Percentiles rank a stretch among this genome's conserved stretches.
These are phyloP conservation scores for Lophius americanus DNA, from an alignment of 2,797 vertebrate species.

Conservation along the genomic window DNA sequence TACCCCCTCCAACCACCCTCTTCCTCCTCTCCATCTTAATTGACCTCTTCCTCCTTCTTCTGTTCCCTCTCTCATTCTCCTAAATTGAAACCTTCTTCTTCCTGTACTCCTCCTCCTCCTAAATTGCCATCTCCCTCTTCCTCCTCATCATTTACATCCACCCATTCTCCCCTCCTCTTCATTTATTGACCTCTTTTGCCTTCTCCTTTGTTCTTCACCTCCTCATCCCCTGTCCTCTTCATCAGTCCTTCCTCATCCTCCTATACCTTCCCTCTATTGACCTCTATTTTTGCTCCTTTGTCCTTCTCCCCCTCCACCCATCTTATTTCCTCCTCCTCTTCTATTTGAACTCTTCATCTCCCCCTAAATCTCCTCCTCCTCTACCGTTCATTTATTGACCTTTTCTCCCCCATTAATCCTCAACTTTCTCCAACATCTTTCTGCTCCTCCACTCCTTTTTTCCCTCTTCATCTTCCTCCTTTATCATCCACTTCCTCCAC, in stretches of 20 bases:
- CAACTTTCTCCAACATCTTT: neutral
- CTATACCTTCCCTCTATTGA: too few species aligned
- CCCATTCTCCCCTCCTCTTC: too few species aligned
- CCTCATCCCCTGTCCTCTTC: too few species aligned
- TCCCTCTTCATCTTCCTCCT: neutral
- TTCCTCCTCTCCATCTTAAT: neutral
- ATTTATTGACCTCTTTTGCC: neutral
- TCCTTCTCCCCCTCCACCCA: neutral
- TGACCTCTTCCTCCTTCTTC: neutral
- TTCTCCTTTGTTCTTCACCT: neutral
- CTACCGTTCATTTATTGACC: neutral
- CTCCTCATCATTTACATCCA: too few species aligned
- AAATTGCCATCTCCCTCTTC: too few species aligned
- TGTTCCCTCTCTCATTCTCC: neutral
- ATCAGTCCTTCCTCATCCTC: too few species aligned
- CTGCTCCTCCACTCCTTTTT: neutral
- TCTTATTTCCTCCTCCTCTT: neutral
- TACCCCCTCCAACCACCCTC: neutral
- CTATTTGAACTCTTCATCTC: too few species aligned
- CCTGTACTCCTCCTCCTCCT: neutral
- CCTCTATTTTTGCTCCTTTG: too few species aligned
- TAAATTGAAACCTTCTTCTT: too few species aligned
- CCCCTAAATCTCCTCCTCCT: neutral
- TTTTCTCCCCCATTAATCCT: too few species aligned
- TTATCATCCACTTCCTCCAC: too few species aligned